Conservation (phyloP, 1,140 invertebrate genomes). For the Pseudomyrmex pallidus region DNA sequence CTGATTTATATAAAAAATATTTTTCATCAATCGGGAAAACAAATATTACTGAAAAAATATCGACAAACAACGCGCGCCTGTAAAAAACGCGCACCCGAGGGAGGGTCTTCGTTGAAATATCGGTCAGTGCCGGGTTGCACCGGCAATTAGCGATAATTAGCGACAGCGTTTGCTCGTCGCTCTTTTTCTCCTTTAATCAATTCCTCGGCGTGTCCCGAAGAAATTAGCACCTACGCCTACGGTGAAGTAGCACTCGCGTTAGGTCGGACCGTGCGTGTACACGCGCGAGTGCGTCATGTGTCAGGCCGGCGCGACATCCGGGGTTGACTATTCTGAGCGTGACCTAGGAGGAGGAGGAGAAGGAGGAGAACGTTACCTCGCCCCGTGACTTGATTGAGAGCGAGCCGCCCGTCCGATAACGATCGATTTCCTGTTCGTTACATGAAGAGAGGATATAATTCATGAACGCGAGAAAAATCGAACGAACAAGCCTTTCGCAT, state of each 20-base stretch:
- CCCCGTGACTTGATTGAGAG: not conserved
- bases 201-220: not conserved
- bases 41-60: not conserved
- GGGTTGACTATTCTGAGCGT: constrained; percentile 63
- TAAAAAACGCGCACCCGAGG: not conserved
- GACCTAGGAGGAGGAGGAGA: constrained; percentile 26
- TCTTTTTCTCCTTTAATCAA: not conserved
- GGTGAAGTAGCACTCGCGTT: not conserved
- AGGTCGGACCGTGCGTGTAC: not conserved
- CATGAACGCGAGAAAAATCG: constrained; percentile 42
- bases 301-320: constrained; percentile 21
- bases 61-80: not conserved
- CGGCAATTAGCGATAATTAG: no score
- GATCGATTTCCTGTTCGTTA: constrained; percentile 54
- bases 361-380: constrained; percentile 48
- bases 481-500: not conserved
- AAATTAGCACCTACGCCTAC: not conserved
- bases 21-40: not conserved
- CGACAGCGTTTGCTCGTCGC: not conserved
- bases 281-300: constrained; percentile 15
- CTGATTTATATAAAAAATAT: not conserved
- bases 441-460: not conserved
- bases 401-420: constrained; percentile 27
- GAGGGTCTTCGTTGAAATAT: no score
- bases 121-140: no score